Conservation (phyloP, 1,140 invertebrate species). For the Drosophila lini region DNA sequence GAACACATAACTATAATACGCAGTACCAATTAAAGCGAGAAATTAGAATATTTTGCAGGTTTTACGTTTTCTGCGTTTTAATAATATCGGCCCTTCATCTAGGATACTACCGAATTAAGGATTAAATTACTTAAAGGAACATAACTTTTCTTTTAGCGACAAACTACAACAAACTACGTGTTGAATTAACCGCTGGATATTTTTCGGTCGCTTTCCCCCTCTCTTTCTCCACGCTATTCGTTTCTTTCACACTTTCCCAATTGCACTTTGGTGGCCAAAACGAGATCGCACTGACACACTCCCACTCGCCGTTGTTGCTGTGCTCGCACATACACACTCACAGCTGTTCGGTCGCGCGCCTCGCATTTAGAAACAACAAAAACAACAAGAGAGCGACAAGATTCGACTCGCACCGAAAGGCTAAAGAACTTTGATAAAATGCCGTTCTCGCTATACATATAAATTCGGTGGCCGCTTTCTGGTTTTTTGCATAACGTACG, state of each 20-base stretch:
- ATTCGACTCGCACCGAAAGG: constrained; percentile 42
- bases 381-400: constrained; percentile 18
- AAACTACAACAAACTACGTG: not conserved
- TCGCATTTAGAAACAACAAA: constrained; percentile 44
- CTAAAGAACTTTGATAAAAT: constrained; percentile 55
- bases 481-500: constrained; percentile 33
- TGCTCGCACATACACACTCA: constrained; percentile 20
- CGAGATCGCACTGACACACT: constrained; percentile 21
- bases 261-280: constrained; percentile 28
- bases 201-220: constrained; percentile 10
- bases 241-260: constrained; percentile 33
- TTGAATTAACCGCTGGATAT: constrained; percentile 3
- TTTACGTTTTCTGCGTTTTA: not conserved
- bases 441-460: constrained; percentile 9
- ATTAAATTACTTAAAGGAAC: not conserved
- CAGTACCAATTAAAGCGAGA: not conserved
- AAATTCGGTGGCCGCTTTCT: constrained; percentile 21
- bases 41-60: no score
- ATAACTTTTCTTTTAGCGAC: not conserved
- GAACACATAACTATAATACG: not conserved
- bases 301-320: constrained; percentile 7
- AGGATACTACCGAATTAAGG: no score
- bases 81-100: not conserved
- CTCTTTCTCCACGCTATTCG: constrained; percentile 2
- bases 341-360: constrained; percentile 38